Base-by-base conservation (phyloP, 2,888 invertebrate species). In the Apamea crenata region DNA sequence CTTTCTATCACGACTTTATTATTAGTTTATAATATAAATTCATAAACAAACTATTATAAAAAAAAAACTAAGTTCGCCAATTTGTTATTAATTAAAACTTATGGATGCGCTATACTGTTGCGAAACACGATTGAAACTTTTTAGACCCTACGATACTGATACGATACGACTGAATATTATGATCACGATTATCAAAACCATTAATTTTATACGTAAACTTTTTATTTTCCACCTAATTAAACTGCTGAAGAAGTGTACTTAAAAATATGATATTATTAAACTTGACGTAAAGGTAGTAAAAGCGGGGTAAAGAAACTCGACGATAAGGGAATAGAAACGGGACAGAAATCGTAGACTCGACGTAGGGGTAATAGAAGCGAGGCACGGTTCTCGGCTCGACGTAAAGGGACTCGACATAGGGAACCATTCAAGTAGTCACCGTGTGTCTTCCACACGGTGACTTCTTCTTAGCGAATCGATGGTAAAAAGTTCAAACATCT, bases 1-100 rank as follows among this genome's bases (percentile, higher is more conserved):
- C 81, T 87, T 87, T 86, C 79, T 65, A 86, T 72, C 90, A 86
- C 84, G 90, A 83, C 61, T 78, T 25, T 66, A 78, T 88, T 78
- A 77, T 74, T 70, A 71, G 25, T 59, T 78, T 29, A 21, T 74
- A 78, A 69, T 66, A 61, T 81, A 71, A 71, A 71, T 78, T 67
- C 61, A 78, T 80, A 78, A 82, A 80, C 61, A 63, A 84, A 78
- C 75, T 74, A n/a, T 47, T 59, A 78, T 47, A 79, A 77, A 77
- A 40, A 77, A 40, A 7, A 40, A 87, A 78, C 56, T 36, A 65
- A 75, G 59, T 80, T 86, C 53, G 61, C 70, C 72, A 82, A 89
- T 88, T 89, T 75, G 78, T 21, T 81, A 59, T 77, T 90, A 87
- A 87, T 90, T 87, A 88, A 87, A 86, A 77, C 40, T 66, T 83